Evolutionary conservation across 1,140 invertebrate genomes (phyloP), one percentile per base, ranked within the genome.

Genomic region (Scaptodrosophila lebanonensis): DNA sequence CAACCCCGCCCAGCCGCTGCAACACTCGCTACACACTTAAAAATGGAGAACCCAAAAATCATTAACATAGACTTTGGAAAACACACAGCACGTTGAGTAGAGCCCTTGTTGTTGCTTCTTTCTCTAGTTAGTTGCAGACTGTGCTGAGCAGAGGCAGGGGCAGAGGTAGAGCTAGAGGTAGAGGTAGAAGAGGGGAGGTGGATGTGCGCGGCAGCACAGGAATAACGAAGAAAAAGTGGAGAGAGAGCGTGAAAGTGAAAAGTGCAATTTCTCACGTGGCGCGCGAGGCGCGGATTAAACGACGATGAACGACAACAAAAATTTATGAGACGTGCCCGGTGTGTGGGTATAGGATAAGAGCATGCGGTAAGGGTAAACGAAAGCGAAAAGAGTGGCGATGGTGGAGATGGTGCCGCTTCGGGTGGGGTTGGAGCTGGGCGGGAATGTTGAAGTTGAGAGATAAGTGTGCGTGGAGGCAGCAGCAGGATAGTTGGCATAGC

Each of bases 191-290:
- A 20, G 25, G 27, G n/a, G 5, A n/a, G 6, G 1, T 11, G 17
- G 13, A 0, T 7, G 18, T 13, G 29, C 0, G 3, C 3, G 29
- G 3, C 8, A 7, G 1, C n/a, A n/a, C n/a, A n/a, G n/a, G n/a
- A n/a, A n/a, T n/a, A n/a, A n/a, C n/a, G n/a, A n/a, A n/a, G n/a
- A n/a, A n/a, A n/a, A n/a, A n/a, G n/a, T n/a, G n/a, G n/a, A n/a
- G 3, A 7, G 27, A 13, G 4, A n/a, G 12, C 15, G 17, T 30
- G 44, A 47, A 45, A 51, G 45, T 63, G 60, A 76, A 77, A 76
- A 76, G 71, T 62, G 71, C 66, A 70, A 76, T 76, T 76, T 76
- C 62, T 70, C 71, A 76, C 71, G 71, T 76, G 71, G 59, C 61
- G 71, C 59, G 49, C 52, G 36, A 62, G 35, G 36, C 72, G 58